phyloP scores from a whole-genome alignment of 2,888 invertebrate species.

The Cancer borealis region DNA sequence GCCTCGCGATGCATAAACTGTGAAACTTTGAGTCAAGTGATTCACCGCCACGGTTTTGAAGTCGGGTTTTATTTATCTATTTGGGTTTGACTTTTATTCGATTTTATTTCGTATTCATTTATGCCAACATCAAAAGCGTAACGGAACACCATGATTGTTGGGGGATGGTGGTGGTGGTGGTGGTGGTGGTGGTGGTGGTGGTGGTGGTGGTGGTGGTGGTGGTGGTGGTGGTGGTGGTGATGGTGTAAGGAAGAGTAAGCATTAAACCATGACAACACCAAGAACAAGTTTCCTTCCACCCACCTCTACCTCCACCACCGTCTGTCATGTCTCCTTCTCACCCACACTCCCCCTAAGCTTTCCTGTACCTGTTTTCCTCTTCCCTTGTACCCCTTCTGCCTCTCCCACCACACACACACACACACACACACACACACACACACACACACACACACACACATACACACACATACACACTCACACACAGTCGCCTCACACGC shows the following conservation, averaged over 20 bases:
- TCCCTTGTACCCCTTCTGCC: not conserved
- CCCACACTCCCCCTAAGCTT: not conserved
- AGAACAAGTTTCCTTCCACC: conserved; percentile 15
- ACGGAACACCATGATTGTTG: not conserved
- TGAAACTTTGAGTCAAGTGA: conserved; percentile 49
- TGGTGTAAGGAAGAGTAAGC: not conserved
- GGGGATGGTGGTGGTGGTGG: not conserved
- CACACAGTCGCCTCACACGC: not conserved
- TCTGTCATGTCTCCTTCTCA: not conserved
- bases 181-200: not conserved
- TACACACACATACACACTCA: not conserved
- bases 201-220: not conserved
- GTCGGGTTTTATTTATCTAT: not conserved
- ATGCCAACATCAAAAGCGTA: not conserved
- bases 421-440: not conserved
- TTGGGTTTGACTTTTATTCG: not conserved
- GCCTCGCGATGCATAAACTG: conserved; percentile 40
- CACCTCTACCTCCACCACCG: not conserved
- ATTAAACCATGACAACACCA: not conserved
- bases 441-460: not conserved
- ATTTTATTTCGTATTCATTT: not conserved
- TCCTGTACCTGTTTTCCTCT: conserved; percentile 10
- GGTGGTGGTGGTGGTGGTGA: not conserved
- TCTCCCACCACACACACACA: not conserved
- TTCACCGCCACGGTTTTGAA: conserved; percentile 12